phyloP scores from a whole-genome alignment of 2,113 vertebrate genomes.

The Rhadina sibilatrix region DNA sequence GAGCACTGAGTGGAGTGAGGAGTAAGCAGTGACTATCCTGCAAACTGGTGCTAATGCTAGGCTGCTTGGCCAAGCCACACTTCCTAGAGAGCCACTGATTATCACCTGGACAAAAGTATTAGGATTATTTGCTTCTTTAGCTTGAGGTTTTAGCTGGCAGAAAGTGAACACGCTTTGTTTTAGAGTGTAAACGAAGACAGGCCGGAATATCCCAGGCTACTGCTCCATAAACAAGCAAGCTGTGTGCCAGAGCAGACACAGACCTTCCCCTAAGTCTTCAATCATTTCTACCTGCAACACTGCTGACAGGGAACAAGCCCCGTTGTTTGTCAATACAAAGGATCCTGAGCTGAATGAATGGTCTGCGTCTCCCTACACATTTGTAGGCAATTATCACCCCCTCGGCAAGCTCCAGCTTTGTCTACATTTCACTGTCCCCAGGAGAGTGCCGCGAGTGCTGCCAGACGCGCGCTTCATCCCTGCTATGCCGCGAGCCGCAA shows the following conservation, averaged over 20 bases:
- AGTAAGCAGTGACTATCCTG: background rate
- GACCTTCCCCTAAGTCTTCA: background rate
- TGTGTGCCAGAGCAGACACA: background rate
- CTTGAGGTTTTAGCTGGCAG: background rate
- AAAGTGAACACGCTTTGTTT: background rate
- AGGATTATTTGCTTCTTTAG: background rate
- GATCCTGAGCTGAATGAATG: background rate
- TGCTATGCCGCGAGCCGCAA: accelerated
- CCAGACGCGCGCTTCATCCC: accelerated
- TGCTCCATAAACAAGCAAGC: background rate
- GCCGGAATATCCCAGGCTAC: background rate
- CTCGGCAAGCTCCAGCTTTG: background rate
- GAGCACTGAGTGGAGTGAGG: background rate
- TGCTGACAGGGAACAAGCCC: background rate
- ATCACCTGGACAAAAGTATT: background rate
- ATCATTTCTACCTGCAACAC: background rate
- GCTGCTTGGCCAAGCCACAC: background rate
- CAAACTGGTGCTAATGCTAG: background rate
- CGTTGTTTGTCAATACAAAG: background rate
- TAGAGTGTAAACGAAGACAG: background rate
- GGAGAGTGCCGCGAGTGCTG: background rate
- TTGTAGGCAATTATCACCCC: background rate
- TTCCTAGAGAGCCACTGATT: background rate
- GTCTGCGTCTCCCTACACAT: background rate
- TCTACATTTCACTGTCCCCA: background rate